Evolutionary conservation across 2,797 vertebrate genomes (phyloP).

Genomic region (Danio tinwini): DNA sequence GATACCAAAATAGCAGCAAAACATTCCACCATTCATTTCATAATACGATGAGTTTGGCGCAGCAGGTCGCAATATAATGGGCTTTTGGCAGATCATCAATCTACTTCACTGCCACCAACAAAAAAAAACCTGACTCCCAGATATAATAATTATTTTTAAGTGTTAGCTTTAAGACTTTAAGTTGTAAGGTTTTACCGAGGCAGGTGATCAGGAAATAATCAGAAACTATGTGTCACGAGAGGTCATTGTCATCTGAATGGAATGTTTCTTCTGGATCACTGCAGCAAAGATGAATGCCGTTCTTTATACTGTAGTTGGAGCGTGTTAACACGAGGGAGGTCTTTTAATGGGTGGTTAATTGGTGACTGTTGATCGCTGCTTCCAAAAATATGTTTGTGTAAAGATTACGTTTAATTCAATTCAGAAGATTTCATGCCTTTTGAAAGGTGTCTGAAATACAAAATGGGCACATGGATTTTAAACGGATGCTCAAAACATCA

Average conservation of each 20-base stretch:
- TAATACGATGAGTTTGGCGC: conserved; percentile 35
- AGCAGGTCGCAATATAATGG: conserved; percentile 29
- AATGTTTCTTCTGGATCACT: neutral
- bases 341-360: neutral
- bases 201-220: conserved; percentile 14
- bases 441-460: too few species aligned
- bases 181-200: neutral
- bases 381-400: neutral
- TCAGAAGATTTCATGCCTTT: neutral
- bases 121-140: conserved; percentile 22
- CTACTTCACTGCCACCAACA: conserved; percentile 10
- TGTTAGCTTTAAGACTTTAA: conserved; percentile 26
- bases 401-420: neutral
- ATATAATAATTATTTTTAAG: conserved; percentile 15
- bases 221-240: neutral
- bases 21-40: conserved; percentile 42
- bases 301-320: conserved; percentile 19
- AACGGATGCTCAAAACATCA: too few species aligned
- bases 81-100: conserved; percentile 46
- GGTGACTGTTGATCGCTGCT: neutral
- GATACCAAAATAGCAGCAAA: conserved; percentile 39
- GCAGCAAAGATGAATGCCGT: neutral
- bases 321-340: neutral
- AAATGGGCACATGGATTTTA: too few species aligned
- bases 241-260: neutral